A percentile compares a stretch with the other conserved stretches of the same genome.
Conservation (phyloP, 2,888 invertebrate genomes). For the Ptilodon capucinus region DNA sequence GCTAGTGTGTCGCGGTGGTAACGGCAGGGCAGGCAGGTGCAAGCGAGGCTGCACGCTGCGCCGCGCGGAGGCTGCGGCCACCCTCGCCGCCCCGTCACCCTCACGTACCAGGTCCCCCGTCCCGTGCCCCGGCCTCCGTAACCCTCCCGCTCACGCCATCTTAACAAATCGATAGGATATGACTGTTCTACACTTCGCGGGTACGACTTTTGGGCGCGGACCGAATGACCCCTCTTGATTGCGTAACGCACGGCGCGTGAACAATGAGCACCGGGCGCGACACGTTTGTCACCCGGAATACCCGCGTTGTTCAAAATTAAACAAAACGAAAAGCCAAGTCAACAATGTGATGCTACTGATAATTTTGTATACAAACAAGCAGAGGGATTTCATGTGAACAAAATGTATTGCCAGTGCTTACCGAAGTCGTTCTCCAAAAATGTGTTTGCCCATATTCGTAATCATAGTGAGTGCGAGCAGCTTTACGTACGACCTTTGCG, state of each 20-base stretch:
- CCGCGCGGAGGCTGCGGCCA: slow-evolving; percentile 71
- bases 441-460: not conserved
- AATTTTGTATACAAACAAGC: slow-evolving; percentile 25
- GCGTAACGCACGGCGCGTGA: slow-evolving; percentile 58
- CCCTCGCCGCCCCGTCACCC: slow-evolving; percentile 56
- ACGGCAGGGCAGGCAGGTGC: slow-evolving; percentile 71
- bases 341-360: slow-evolving; percentile 1
- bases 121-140: slow-evolving; percentile 39
- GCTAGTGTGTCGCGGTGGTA: slow-evolving; percentile 65
- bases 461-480: too few species aligned
- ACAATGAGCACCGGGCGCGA: slow-evolving; percentile 45
- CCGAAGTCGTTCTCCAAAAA: slow-evolving; percentile 4
- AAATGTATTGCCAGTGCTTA: slow-evolving; percentile 22
- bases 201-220: slow-evolving; percentile 79
- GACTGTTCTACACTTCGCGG: slow-evolving; percentile 81
- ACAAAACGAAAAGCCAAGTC: slow-evolving; percentile 13
- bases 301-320: slow-evolving; percentile 12
- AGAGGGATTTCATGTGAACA: slow-evolving; percentile 19
- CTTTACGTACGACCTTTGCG: not conserved
- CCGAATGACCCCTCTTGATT: slow-evolving; percentile 76
- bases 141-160: slow-evolving; percentile 74
- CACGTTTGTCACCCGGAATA: slow-evolving; percentile 21
- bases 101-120: slow-evolving; percentile 37
- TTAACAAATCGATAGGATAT: slow-evolving; percentile 84
- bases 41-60: slow-evolving; percentile 76